These are phyloP conservation scores for Spea hammondii DNA, from an alignment of 2,797 vertebrate species.

Conservation along the genomic window DNA sequence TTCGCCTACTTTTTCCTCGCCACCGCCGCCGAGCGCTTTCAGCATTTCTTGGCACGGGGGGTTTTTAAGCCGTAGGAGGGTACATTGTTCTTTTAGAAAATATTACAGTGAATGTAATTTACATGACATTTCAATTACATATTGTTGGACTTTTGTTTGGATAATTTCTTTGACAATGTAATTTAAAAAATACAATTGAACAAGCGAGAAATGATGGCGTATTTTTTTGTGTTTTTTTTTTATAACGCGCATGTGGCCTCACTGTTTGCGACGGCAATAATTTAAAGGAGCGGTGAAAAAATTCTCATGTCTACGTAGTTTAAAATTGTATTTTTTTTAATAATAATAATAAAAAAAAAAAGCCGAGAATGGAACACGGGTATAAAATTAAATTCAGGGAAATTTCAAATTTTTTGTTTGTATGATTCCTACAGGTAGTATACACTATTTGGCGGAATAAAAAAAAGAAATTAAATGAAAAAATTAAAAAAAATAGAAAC, in stretches of 20 bases:
- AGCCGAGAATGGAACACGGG: too few species aligned
- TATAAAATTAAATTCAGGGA: too few species aligned
- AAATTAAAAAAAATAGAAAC: too few species aligned
- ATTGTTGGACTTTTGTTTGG: conserved; percentile 9
- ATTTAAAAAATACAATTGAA: background rate
- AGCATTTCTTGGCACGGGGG: background rate
- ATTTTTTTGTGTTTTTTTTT: too few species aligned
- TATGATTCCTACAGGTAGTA: too few species aligned
- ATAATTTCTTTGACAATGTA: conserved; percentile 7
- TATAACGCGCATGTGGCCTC: background rate
- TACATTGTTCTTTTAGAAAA: conserved; percentile 5
- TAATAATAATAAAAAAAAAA: background rate
- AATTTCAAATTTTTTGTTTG: too few species aligned
- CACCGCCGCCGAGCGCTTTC: background rate
- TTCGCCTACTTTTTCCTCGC: background rate
- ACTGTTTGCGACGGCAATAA: background rate
- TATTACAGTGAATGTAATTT: conserved; percentile 4
- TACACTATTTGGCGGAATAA: too few species aligned
- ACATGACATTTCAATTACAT: conserved; percentile 7
- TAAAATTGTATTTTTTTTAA: too few species aligned
- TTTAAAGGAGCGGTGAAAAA: background rate
- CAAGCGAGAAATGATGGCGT: background rate
- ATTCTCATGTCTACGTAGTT: too few species aligned
- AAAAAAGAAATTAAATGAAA: too few species aligned
- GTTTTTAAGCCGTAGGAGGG: background rate